These are phyloP conservation scores for Dipodomys merriami DNA, from an alignment of 2,113 vertebrate genomes.

Conservation along the genomic window DNA sequence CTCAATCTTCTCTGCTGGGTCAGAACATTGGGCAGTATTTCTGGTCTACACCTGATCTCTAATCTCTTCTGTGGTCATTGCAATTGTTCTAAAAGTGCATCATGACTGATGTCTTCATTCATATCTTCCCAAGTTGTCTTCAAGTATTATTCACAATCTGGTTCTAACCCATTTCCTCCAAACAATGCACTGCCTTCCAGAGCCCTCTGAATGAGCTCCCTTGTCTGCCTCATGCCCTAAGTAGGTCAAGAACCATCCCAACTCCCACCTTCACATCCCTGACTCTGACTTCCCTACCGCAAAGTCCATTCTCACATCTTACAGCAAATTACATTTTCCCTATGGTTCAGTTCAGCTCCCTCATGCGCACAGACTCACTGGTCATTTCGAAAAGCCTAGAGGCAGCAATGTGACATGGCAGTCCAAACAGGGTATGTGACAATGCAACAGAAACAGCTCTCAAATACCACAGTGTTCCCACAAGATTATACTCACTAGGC, in stretches of 20 bases:
- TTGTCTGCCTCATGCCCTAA: not conserved
- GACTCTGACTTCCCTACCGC: not conserved
- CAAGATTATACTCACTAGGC: not conserved
- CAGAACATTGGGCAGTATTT: not conserved
- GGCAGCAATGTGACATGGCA: not conserved
- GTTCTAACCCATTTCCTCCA: not conserved
- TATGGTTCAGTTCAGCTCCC: constrained; percentile 6
- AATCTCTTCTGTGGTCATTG: not conserved
- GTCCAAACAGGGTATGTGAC: not conserved
- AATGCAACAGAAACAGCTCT: not conserved
- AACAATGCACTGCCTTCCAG: not conserved
- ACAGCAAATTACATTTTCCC: not conserved
- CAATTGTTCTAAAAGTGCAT: not conserved
- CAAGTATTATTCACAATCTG: not conserved
- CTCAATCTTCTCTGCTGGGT: not conserved
- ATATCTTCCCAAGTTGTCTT: not conserved
- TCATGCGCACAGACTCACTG: too few relatives aligned
- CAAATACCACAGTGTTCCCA: not conserved
- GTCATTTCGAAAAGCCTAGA: not conserved
- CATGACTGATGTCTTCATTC: not conserved
- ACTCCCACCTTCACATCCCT: not conserved
- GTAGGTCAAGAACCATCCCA: not conserved
- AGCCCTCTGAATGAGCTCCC: not conserved
- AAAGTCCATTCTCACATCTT: not conserved
- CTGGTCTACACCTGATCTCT: not conserved